Evolutionary conservation across 2,888 invertebrate genomes (phyloP).

Genomic region (Rhamnusium bicolor): DNA sequence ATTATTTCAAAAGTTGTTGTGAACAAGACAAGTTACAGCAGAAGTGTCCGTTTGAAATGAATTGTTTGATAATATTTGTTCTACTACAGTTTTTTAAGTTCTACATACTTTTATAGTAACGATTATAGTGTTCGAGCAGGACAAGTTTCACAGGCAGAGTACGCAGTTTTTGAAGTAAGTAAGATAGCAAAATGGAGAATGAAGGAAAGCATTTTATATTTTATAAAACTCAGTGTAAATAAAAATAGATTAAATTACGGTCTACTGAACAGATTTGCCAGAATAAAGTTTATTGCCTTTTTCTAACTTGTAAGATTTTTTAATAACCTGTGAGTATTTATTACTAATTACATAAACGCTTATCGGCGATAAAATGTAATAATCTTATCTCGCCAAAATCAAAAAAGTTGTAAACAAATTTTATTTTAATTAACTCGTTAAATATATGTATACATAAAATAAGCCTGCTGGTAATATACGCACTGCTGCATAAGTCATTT

Average conservation of each 20-base stretch:
- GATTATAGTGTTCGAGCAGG: neutral
- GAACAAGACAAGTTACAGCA: neutral
- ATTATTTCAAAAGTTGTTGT: neutral
- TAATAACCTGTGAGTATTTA: neutral
- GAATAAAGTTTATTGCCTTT: neutral
- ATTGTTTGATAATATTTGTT: no score
- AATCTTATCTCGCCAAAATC: neutral
- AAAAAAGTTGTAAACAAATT: neutral
- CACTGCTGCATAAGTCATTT: no score
- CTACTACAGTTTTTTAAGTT: no score
- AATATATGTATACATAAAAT: no score
- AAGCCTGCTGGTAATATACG: no score
- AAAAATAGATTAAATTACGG: neutral
- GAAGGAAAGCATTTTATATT: neutral
- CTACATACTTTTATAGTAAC: neutral
- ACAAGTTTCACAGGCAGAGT: neutral
- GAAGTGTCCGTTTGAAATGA: no score
- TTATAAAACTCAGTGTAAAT: neutral
- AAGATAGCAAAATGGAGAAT: neutral
- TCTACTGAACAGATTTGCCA: neutral
- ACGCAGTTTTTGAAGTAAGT: neutral
- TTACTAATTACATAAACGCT: neutral
- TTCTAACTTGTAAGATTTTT: no score
- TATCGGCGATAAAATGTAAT: neutral
- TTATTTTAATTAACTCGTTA: neutral